Base-by-base conservation (phyloP, 1,140 invertebrate genomes). In the Diploscapter pachys region DNA sequence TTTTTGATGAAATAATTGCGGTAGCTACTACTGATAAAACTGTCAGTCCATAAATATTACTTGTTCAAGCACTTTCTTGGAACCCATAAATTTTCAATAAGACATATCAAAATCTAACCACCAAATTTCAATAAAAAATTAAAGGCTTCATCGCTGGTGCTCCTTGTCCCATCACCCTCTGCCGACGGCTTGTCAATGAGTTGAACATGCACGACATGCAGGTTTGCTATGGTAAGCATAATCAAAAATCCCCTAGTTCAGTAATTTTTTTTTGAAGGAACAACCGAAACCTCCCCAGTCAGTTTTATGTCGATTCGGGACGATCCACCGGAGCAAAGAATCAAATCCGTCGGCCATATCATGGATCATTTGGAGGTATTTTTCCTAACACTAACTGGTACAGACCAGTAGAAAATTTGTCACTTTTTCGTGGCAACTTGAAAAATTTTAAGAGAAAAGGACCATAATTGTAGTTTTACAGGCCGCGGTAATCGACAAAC, bases 271-370 rank as follows among this genome's bases (percentile, higher is more conserved):
- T 48, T 11, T 48, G 9, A 93, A 81, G 95, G 95, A 0, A 87
- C 93, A 80, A 95, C 94, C 2, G 95, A 98, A 88, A 90, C 90
- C 0, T 93, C 93, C 62, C 92, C 91, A 0, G 88, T 91, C 0
- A 85, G 82, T 49, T 83, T 81, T 51, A 81, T 82, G 75, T 82
- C 85, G 11, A 77, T 89, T 3, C 85, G 88, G 0, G 88, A 89
- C 6, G 93, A 95, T 78, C 84, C 88, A n/a, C 83, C 89, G 3
- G 89, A 91, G 5, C 86, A 90, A 51, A 88, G 90, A 1, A 89
- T 91, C 0, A 89, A 89, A 11, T 92, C 92, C 0, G 91, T 97
- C 13, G 94, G 94, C 0, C 88, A 90, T 81, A 86, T 93, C 3
- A 86, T 89, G 4, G 91, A 93, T 80, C 92, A 96, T 83, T 77